Conservation (phyloP, 2,113 vertebrate species). For the Dendrocopos noguchii region DNA sequence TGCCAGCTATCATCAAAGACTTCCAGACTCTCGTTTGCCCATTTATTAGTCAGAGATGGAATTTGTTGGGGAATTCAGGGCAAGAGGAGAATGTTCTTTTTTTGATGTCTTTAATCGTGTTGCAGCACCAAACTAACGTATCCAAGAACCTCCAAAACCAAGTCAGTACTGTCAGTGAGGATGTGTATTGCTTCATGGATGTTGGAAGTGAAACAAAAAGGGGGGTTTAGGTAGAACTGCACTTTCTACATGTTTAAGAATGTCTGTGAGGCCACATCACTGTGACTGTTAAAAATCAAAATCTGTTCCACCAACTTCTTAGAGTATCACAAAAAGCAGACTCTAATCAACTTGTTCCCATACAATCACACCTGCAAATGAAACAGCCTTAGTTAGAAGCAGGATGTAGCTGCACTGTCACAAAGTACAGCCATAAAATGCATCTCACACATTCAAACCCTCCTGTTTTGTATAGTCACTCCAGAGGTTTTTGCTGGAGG, state of each 20-base stretch:
- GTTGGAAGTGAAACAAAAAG: neutral
- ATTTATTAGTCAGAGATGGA: neutral
- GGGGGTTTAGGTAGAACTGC: fast-evolving
- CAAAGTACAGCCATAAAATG: neutral
- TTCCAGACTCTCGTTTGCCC: neutral
- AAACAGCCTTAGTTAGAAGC: neutral
- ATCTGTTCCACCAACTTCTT: neutral
- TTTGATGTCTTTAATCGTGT: neutral
- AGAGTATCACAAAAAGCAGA: neutral
- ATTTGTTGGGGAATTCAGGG: neutral
- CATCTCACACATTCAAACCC: neutral
- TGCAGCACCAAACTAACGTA: neutral
- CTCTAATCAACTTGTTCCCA: neutral
- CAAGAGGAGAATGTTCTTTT: neutral
- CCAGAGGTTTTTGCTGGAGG: neutral
- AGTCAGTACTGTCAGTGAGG: neutral
- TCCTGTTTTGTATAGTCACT: neutral
- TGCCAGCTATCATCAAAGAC: neutral
- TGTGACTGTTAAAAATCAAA: neutral
- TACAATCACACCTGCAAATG: neutral
- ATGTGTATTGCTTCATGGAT: neutral
- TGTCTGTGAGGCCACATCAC: neutral
- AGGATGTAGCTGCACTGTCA: neutral
- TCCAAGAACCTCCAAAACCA: neutral
- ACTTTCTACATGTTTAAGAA: neutral